Evolutionary conservation across 2,888 invertebrate species (phyloP), one percentile per base, ranked within the genome.

Genomic region (Eudemis profundana): DNA sequence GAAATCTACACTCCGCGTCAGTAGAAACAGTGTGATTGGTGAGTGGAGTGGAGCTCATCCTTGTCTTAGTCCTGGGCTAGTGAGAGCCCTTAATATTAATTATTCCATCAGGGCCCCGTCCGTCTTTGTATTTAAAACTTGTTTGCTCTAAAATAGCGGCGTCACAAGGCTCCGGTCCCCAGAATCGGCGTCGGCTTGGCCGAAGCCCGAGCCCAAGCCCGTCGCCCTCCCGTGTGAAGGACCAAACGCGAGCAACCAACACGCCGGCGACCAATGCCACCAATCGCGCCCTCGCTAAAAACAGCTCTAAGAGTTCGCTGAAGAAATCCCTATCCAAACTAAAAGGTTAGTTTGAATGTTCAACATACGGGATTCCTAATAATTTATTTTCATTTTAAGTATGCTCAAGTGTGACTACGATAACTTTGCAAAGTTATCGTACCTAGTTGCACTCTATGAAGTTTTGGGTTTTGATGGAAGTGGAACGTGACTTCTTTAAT

Each of bases 141-240:
- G 40, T n/a, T 40, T 15, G 14, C 38, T 14, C 4, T n/a, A 14
- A 40, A 12, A 7, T 12, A 56, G 56, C 60, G 81, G 84, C 66
- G 36, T 59, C 74, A n/a, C 78, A 74, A 75, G 61, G 69, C 33
- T 66, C 77, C 36, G 67, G 63, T 3, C 79, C 78, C 63, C 69
- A 78, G 3, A 76, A 78, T 38, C 83, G 87, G 17, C 84, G 87
- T 46, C 81, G 87, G 1, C 80, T 92, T 15, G 91, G 91, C 10
- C 86, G 91, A n/a, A 92, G 91, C 72, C 91, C 91, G 0, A 90
- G 89, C 70, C 89, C 49, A 15, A 42, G 29, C 40, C 44, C 56
- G 27, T 10, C 21, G 4, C 46, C 46, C 5, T n/a, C 44, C n/a
- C 76, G 81, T 29, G 64, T 74, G 12, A 72, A 67, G 1, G 87